phyloP scores from a whole-genome alignment of 2,797 vertebrate genomes.

The Poeciliopsis presidionis region DNA sequence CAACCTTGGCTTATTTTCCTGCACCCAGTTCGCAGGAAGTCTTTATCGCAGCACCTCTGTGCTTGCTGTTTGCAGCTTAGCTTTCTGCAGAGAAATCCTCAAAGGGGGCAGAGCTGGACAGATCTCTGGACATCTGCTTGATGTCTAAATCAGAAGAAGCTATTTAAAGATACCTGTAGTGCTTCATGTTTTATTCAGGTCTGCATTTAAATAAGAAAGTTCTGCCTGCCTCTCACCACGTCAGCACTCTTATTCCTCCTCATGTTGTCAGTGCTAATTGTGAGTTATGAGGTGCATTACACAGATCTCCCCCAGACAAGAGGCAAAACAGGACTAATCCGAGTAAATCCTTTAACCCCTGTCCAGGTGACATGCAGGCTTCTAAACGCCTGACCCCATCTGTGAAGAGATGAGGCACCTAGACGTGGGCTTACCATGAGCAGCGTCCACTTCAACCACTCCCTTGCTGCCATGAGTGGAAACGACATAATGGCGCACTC shows the following conservation, averaged over 20 bases:
- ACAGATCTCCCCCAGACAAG: conserved; percentile 19
- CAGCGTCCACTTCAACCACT: conserved; percentile 91
- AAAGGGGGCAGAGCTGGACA: conserved; percentile 35
- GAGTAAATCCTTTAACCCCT: conserved; percentile 53
- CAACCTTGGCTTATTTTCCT: conserved; percentile 29
- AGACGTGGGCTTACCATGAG: conserved; percentile 82
- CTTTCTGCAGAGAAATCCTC: conserved; percentile 43
- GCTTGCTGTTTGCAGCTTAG: conserved; percentile 38
- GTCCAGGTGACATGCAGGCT: conserved; percentile 75
- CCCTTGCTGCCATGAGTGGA: conserved; percentile 89
- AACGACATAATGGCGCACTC: conserved; percentile 88
- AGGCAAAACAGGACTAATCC: conserved; percentile 38
- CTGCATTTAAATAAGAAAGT: conserved; percentile 20
- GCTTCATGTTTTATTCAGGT: conserved; percentile 40
- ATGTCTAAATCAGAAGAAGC: conserved; percentile 46
- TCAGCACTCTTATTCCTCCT: conserved; percentile 8
- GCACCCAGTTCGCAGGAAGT: conserved; percentile 38
- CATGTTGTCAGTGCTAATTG: conserved; percentile 21
- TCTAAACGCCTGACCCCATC: conserved; percentile 62
- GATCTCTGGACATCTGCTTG: conserved; percentile 51
- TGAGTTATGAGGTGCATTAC: conserved; percentile 28
- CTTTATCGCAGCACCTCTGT: conserved; percentile 26
- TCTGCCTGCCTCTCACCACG: conserved; percentile 14
- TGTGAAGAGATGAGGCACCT: conserved; percentile 74
- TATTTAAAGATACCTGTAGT: conserved; percentile 58